These are phyloP conservation scores for Lasioglossum zephyrum DNA, from an alignment of 2,888 invertebrate genomes.

Conservation along the genomic window DNA sequence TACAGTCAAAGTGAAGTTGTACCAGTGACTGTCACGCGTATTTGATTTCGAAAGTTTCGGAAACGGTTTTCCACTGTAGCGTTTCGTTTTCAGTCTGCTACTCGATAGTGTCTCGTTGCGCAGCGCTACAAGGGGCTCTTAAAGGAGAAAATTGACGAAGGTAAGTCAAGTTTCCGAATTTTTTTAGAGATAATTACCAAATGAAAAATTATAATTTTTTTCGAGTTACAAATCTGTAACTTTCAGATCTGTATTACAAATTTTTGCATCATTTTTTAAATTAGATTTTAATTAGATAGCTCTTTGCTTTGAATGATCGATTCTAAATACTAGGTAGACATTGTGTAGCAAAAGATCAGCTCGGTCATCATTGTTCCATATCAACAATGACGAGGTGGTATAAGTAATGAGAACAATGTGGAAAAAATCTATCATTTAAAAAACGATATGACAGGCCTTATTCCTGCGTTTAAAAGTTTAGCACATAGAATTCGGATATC, in stretches of 20 bases:
- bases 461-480: not conserved
- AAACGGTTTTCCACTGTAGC: not conserved
- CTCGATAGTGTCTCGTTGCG: no score
- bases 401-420: not conserved
- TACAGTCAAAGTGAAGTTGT: not conserved
- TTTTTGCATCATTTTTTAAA: no score
- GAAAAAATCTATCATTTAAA: not conserved
- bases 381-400: not conserved
- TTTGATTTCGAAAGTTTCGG: not conserved
- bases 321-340: no score
- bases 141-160: no score
- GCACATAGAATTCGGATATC: not conserved
- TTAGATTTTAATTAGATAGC: no score
- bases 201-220: not conserved
- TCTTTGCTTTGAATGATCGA: no score
- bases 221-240: no score
- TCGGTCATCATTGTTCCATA: not conserved
- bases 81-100: not conserved
- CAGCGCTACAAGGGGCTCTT: no score
- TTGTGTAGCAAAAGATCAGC: fast-evolving
- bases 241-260: no score
- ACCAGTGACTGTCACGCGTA: not conserved
- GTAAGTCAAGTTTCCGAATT: no score
- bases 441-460: not conserved
- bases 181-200: not conserved